These are phyloP conservation scores for Auanema freiburgensis DNA, from an alignment of 2,888 invertebrate genomes.

Conservation along the genomic window DNA sequence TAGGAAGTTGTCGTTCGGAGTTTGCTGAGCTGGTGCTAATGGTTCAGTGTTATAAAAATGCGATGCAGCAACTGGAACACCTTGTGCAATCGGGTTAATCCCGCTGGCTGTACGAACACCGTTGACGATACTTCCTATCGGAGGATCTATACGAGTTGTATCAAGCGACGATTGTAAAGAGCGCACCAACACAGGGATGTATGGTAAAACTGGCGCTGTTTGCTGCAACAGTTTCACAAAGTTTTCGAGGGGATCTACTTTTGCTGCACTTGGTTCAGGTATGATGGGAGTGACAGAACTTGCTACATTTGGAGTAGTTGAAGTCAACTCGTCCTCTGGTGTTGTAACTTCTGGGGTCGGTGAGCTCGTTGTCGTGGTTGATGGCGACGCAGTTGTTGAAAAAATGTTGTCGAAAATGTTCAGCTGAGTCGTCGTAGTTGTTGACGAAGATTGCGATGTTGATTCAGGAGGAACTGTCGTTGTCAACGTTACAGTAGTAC, in stretches of 20 bases:
- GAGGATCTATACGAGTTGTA: conserved; percentile 14
- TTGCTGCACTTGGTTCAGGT: background rate
- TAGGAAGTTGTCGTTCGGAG: conserved; percentile 8
- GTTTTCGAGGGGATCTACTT: conserved; percentile 41
- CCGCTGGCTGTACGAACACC: background rate
- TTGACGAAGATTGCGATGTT: background rate
- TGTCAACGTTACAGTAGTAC: conserved; percentile 18
- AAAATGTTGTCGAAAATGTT: background rate
- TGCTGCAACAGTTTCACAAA: conserved; percentile 45
- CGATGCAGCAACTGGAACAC: conserved; percentile 21
- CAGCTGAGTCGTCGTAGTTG: background rate
- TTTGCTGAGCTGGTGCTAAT: conserved; percentile 11
- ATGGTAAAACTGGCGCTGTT: conserved; percentile 48
- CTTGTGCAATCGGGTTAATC: conserved; percentile 12
- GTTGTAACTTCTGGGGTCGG: conserved; percentile 6
- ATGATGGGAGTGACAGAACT: conserved; percentile 6
- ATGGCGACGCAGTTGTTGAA: conserved; percentile 7
- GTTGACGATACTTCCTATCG: conserved; percentile 6
- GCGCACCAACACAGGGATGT: conserved; percentile 45
- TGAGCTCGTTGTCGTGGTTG: conserved; percentile 12
- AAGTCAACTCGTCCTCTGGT: conserved; percentile 7
- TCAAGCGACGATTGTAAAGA: conserved; percentile 35
- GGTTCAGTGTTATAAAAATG: conserved; percentile 39
- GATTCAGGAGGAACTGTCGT: conserved; percentile 8
- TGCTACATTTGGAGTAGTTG: conserved; percentile 3